These are phyloP conservation scores for Allolobophora icterica DNA, from an alignment of 2,888 invertebrate genomes.

Conservation along the genomic window DNA sequence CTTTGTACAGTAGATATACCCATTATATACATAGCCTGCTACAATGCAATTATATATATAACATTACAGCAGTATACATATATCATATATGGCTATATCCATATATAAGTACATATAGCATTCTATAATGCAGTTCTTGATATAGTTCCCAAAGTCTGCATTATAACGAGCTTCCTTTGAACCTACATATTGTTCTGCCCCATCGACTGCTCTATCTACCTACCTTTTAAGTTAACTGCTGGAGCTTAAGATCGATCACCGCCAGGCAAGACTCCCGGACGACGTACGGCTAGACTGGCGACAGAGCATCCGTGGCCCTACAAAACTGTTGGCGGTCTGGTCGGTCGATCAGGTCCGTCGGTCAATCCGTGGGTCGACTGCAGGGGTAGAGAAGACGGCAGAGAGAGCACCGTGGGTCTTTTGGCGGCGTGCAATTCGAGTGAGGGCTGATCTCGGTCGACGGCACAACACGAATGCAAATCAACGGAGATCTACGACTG, in stretches of 20 bases:
- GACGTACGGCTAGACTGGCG: not conserved
- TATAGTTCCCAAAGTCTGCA: too few species aligned
- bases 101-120: too few species aligned
- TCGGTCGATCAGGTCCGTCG: too few species aligned
- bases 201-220: not conserved
- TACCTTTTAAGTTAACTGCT: not conserved
- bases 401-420: not conserved
- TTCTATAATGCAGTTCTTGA: too few species aligned
- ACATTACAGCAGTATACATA: too few species aligned
- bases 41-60: too few species aligned
- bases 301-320: not conserved
- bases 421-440: not conserved
- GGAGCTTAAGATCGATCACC: not conserved
- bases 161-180: too few species aligned
- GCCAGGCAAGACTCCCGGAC: not conserved
- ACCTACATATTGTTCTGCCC: not conserved
- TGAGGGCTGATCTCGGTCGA: conserved; percentile 7
- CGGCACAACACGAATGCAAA: conserved; percentile 23
- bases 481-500: conserved; percentile 23
- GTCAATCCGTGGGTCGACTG: too few species aligned
- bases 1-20: too few species aligned
- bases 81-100: too few species aligned
- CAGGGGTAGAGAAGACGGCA: not conserved
- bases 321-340: not conserved
- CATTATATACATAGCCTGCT: too few species aligned